Conservation (phyloP, 2,797 vertebrate species). For the Enteromius anoplus region DNA sequence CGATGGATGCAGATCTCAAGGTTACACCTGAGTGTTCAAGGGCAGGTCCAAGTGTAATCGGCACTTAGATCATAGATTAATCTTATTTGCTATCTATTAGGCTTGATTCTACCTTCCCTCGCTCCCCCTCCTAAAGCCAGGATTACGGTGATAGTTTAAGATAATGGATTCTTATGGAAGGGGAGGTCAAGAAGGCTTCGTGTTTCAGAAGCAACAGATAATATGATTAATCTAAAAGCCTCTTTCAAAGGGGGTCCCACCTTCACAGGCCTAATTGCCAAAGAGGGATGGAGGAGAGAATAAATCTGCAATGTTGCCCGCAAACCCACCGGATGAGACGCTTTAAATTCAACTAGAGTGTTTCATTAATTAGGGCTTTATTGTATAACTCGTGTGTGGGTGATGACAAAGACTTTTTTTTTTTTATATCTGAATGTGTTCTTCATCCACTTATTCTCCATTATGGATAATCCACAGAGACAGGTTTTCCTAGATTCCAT, state of each 20-base stretch:
- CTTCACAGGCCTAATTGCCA: slow-evolving; percentile 94
- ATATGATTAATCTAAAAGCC: slow-evolving; percentile 99
- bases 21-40: slow-evolving; percentile 99
- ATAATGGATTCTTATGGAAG: slow-evolving; percentile 99
- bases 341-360: slow-evolving; percentile 66
- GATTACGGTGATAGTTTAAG: slow-evolving; percentile 99
- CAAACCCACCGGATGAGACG: slow-evolving; percentile 64
- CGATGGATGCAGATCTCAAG: slow-evolving; percentile 99
- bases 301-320: slow-evolving; percentile 80
- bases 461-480: slow-evolving; percentile 52
- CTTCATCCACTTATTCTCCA: slow-evolving; percentile 70
- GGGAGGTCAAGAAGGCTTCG: slow-evolving; percentile 94
- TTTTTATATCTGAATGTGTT: slow-evolving; percentile 65
- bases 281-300: slow-evolving; percentile 79
- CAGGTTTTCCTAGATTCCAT: slow-evolving; percentile 23
- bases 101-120: slow-evolving; percentile 97
- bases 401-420: slow-evolving; percentile 70
- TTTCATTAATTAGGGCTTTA: slow-evolving; percentile 62
- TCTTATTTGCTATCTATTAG: slow-evolving; percentile 99
- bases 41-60: slow-evolving; percentile 99
- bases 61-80: slow-evolving; percentile 99
- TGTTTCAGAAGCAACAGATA: slow-evolving; percentile 99
- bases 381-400: slow-evolving; percentile 56
- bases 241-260: slow-evolving; percentile 90
- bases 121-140: slow-evolving; percentile 97